Evolutionary conservation across 2,888 invertebrate species (phyloP).

Genomic region (Cancer borealis): DNA sequence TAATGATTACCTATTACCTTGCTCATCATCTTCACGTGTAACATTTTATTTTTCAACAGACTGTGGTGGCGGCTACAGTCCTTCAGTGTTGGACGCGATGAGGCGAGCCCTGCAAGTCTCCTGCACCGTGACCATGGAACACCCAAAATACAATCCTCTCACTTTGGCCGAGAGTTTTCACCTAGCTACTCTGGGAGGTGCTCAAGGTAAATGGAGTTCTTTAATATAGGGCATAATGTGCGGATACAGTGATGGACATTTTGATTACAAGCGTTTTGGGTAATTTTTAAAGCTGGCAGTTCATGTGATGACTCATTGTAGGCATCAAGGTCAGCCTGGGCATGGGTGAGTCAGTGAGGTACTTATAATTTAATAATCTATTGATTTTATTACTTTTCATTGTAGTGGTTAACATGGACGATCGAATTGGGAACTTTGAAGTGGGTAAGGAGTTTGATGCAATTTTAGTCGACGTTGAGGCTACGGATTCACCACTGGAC

Average conservation of each 20-base stretch:
- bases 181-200: constrained; percentile 92
- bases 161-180: constrained; percentile 89
- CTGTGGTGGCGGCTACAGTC: constrained; percentile 89
- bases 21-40: not conserved
- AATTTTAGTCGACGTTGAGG: constrained; percentile 86
- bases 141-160: constrained; percentile 82
- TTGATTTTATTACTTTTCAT: constrained; percentile 75
- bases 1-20: not conserved
- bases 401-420: constrained; percentile 87
- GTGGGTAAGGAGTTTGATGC: constrained; percentile 93
- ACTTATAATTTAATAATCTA: not conserved
- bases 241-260: too few species aligned
- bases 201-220: constrained; percentile 81
- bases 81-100: constrained; percentile 88
- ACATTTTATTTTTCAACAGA: constrained; percentile 82
- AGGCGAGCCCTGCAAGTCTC: constrained; percentile 88
- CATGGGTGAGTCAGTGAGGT: too few species aligned
- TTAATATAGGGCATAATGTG: not conserved
- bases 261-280: too few species aligned
- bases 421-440: constrained; percentile 88
- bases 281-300: not conserved
- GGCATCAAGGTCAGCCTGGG: too few species aligned
- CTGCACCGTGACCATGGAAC: constrained; percentile 82
- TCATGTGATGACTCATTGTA: too few species aligned
- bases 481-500: constrained; percentile 79